phyloP scores from a whole-genome alignment of 2,797 vertebrate genomes.

The Salarias fasciatus region DNA sequence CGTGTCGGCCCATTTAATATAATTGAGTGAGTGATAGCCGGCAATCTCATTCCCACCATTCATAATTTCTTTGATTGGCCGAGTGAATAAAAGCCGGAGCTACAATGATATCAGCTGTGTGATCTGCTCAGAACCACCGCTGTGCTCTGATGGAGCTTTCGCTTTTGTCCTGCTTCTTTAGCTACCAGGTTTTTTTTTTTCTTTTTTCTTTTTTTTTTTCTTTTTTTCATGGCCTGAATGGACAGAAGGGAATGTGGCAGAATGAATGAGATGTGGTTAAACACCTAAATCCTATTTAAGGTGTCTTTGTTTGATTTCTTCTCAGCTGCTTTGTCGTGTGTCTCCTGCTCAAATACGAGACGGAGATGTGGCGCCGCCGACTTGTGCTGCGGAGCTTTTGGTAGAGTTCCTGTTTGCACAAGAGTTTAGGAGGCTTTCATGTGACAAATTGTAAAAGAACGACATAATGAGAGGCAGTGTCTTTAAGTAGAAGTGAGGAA shows the following conservation, averaged over 20 bases:
- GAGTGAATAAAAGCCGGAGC: constrained; percentile 45
- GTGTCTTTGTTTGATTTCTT: constrained; percentile 77
- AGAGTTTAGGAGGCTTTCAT: constrained; percentile 81
- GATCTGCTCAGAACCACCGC: constrained; percentile 10
- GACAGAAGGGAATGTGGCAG: constrained; percentile 43
- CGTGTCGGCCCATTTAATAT: constrained; percentile 56
- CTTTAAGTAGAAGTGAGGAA: constrained; percentile 31
- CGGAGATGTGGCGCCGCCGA: constrained; percentile 63
- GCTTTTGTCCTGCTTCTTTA: constrained; percentile 32
- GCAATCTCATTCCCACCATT: constrained; percentile 39
- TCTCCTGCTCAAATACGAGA: constrained; percentile 69
- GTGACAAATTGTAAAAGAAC: constrained; percentile 71
- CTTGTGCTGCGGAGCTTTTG: constrained; percentile 59
- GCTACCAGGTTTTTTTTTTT: not conserved
- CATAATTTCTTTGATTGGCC: constrained; percentile 53
- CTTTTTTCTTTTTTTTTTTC: too few species aligned
- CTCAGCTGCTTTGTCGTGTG: constrained; percentile 77
- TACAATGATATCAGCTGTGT: constrained; percentile 13
- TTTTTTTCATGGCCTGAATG: constrained; percentile 14
- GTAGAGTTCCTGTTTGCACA: constrained; percentile 81
- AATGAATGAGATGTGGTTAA: constrained; percentile 73
- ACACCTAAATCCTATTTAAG: constrained; percentile 76
- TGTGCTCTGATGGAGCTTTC: constrained; percentile 1
- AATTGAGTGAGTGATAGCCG: constrained; percentile 64
- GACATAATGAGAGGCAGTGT: constrained; percentile 43